phyloP scores from a whole-genome alignment of 2,888 invertebrate species.

The Peribatodes rhomboidaria region DNA sequence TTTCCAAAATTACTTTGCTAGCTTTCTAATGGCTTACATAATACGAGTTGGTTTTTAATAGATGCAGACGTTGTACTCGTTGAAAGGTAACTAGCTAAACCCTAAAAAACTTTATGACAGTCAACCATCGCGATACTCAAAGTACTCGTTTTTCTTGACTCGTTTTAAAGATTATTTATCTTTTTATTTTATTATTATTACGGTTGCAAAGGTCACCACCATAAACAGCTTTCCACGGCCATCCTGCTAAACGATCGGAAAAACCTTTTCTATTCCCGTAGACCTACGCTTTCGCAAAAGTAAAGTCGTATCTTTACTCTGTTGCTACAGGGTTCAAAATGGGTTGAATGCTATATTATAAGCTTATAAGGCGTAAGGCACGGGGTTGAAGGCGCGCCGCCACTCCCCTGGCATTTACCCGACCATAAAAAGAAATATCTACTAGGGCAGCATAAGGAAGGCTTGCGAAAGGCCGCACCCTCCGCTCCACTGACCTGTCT shows the following conservation, averaged over 20 bases:
- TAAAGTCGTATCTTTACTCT: neutral
- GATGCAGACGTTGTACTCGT: too few species aligned
- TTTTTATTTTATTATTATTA: slow-evolving; percentile 33
- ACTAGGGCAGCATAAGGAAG: slow-evolving; percentile 77
- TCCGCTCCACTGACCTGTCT: slow-evolving; percentile 79
- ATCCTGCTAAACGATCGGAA: slow-evolving; percentile 45
- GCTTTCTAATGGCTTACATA: too few species aligned
- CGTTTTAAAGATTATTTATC: slow-evolving; percentile 28
- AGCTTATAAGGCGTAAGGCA: slow-evolving; percentile 45
- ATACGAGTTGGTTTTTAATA: too few species aligned
- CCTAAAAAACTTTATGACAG: neutral
- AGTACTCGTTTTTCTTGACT: slow-evolving; percentile 26
- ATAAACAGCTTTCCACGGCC: slow-evolving; percentile 39
- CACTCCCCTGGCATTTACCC: slow-evolving; percentile 84
- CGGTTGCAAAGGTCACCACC: slow-evolving; percentile 37
- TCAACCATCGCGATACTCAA: slow-evolving; percentile 11
- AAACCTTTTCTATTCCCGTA: slow-evolving; percentile 26
- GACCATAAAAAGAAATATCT: slow-evolving; percentile 85
- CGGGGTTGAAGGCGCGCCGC: slow-evolving; percentile 68
- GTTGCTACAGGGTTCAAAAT: slow-evolving; percentile 45
- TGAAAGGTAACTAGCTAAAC: neutral
- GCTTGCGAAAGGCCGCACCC: slow-evolving; percentile 81
- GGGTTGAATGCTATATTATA: slow-evolving; percentile 62
- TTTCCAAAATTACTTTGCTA: neutral
- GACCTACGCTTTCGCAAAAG: neutral